Conservation (phyloP, 1,140 invertebrate genomes). For the Bombyx mandarina region DNA sequence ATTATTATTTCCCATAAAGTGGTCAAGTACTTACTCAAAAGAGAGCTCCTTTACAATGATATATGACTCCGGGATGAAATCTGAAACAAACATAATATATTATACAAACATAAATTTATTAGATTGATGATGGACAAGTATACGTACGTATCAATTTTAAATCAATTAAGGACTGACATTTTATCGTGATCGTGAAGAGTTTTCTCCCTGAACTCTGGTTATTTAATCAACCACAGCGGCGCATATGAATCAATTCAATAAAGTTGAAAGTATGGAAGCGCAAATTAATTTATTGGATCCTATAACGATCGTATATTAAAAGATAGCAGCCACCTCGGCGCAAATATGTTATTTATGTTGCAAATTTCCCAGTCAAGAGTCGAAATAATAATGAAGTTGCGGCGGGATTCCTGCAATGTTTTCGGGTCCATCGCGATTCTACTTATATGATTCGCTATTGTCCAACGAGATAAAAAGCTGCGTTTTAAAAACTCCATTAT, state of each 20-base stretch:
- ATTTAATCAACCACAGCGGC: too few relatives aligned
- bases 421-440: conserved; percentile 45
- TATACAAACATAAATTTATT: neutral
- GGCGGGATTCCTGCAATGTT: conserved; percentile 35
- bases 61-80: conserved; percentile 65
- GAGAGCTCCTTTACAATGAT: conserved; percentile 53
- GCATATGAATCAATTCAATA: too few relatives aligned
- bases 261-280: too few relatives aligned
- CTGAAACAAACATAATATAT: conserved; percentile 41
- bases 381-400: conserved; percentile 38
- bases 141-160: too few relatives aligned
- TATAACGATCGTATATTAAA: neutral
- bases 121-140: neutral
- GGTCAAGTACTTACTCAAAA: conserved; percentile 46
- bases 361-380: conserved; percentile 27
- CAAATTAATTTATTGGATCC: conserved; percentile 8
- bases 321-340: neutral
- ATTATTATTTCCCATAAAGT: neutral
- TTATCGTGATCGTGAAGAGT: too few relatives aligned
- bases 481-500: conserved; percentile 61
- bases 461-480: conserved; percentile 48
- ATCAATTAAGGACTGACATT: too few relatives aligned
- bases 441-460: conserved; percentile 56
- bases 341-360: neutral
- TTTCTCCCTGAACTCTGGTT: too few relatives aligned